Base-by-base conservation (phyloP, 2,888 invertebrate species). In the Leptothorax acervorum region DNA sequence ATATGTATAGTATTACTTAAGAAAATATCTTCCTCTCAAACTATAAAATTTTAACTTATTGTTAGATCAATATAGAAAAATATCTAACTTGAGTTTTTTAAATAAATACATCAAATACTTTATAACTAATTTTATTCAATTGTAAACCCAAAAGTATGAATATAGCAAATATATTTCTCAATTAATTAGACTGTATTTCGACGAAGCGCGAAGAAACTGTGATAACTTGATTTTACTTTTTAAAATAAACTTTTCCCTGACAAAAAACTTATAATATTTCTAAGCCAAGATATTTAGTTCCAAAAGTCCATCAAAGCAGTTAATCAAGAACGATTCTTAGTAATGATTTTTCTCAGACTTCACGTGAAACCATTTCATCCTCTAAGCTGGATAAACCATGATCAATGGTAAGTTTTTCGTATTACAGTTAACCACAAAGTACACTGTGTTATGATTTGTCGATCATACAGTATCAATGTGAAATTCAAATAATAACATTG, bases 331-430 rank as follows among this genome's bases (percentile, higher is more conserved):
- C 60, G 57, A 28, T 82, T 85, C 42, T 82, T 65, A 76, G 60
- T 85, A 85, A 70, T 31, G 42, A 85, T 76, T 82, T 71, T 39
- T 39, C 23, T 53, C 66, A 48, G 75, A 75, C 45, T 82, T 82
- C 35, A 70, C 68, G 23, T n/a, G 51, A 70, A 45, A 57, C 63
- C 42, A 78, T 73, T 76, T 39, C 78, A 73, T 35, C 68, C 23
- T 23, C 31, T 60, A 66, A 78, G 83, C 78, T 42, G 71, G 57
- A 74, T 66, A 85, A 78, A 83, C 65, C 31, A 35, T 65, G 75
- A 78, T 83, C 78, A 85, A 71, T 60, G 66, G 73, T 85, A 83
- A 85, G 83, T 79, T 83, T 73, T 68, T 39, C 15, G 35, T 73
- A 83, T 83, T 60, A 63, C 28, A 53, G 71, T 55, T 78, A 23